Evolutionary conservation across 2,113 vertebrate species (phyloP).

Genomic region (Embiotoca jacksoni): DNA sequence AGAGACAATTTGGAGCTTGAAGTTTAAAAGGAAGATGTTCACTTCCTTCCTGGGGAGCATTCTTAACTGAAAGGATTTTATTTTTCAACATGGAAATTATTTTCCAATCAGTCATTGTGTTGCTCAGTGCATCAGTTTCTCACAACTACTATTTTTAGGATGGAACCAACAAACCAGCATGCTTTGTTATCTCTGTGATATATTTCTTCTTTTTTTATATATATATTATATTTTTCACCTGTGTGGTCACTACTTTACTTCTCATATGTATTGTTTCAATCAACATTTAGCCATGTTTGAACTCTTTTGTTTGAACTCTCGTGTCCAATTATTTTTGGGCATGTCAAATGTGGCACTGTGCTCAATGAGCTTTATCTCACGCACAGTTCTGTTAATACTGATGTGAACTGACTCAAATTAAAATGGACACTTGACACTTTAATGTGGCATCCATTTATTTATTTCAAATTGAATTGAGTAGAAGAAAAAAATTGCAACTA

Average conservation of each 20-base stretch:
- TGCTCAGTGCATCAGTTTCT: no score
- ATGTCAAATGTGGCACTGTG: neutral
- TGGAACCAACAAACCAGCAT: no score
- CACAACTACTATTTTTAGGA: no score
- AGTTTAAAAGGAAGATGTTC: no score
- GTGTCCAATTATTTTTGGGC: slow-evolving; percentile 1
- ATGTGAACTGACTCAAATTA: neutral
- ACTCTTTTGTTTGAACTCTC: neutral
- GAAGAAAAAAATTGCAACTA: neutral
- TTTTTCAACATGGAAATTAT: neutral
- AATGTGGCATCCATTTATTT: neutral
- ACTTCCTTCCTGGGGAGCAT: neutral
- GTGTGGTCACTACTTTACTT: neutral
- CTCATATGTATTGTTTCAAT: slow-evolving; percentile 8
- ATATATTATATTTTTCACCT: neutral
- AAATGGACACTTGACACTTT: neutral
- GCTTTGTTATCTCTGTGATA: no score
- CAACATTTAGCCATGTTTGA: neutral
- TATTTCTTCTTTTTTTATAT: neutral
- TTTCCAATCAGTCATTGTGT: neutral
- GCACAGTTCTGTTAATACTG: neutral
- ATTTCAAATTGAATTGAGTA: neutral
- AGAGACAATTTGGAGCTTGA: slow-evolving; percentile 1
- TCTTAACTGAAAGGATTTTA: neutral
- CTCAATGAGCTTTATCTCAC: neutral